Evolutionary conservation across 2,113 vertebrate species (phyloP).

Genomic region (Paratilapia polleni): DNA sequence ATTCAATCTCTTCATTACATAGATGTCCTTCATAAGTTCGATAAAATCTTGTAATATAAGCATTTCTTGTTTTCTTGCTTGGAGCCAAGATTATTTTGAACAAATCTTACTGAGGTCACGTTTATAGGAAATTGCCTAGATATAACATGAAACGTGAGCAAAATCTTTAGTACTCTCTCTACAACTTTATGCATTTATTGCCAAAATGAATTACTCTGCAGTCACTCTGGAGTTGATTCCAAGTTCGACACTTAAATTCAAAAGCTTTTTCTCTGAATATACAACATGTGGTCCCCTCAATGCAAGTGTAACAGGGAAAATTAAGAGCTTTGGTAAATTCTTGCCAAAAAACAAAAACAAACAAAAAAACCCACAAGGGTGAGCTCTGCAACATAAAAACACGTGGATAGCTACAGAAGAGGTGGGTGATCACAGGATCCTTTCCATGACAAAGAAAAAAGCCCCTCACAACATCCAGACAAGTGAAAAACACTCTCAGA

Average conservation of each 20-base stretch:
- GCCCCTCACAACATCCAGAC: too few species aligned
- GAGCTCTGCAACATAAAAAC: background rate
- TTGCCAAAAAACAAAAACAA: too few species aligned
- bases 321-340: background rate
- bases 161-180: background rate
- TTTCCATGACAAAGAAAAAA: too few species aligned
- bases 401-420: too few species aligned
- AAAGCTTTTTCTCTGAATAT: background rate
- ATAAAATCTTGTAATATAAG: background rate
- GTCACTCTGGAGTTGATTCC: background rate
- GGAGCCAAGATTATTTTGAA: background rate
- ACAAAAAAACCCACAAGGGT: background rate
- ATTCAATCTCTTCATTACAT: background rate
- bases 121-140: background rate
- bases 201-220: background rate
- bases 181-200: rapidly evolving
- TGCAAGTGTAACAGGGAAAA: background rate
- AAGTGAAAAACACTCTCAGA: too few species aligned
- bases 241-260: background rate
- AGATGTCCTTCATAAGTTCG: background rate
- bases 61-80: background rate
- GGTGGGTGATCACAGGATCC: too few species aligned
- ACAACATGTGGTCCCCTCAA: background rate
- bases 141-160: background rate
- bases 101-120: background rate